phyloP scores from a whole-genome alignment of 2,797 vertebrate genomes.

The Lutjanus argentimaculatus region DNA sequence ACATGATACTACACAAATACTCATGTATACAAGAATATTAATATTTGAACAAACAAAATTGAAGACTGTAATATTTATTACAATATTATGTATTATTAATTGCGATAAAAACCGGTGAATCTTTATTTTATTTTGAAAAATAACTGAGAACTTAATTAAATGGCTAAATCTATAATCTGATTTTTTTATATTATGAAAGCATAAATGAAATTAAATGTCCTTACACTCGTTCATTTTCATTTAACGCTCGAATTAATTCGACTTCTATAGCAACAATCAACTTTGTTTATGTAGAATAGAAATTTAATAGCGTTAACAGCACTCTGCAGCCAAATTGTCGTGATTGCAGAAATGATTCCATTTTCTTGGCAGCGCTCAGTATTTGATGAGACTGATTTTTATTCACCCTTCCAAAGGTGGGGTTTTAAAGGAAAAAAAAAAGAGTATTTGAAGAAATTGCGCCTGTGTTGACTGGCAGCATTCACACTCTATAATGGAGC shows the following conservation, averaged over 20 bases:
- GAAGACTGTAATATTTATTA: not conserved
- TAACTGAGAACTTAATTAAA: not conserved
- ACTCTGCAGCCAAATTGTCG: constrained; percentile 94
- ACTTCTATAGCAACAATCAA: constrained; percentile 89
- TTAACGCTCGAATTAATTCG: constrained; percentile 63
- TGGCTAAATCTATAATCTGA: constrained; percentile 1
- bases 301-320: constrained; percentile 98
- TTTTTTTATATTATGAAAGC: constrained; percentile 7
- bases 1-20: constrained; percentile 21
- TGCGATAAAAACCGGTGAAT: not conserved
- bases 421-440: constrained; percentile 89
- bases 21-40: constrained; percentile 15
- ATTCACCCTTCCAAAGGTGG: constrained; percentile 96
- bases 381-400: constrained; percentile 98
- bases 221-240: constrained; percentile 49
- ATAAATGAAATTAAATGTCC: constrained; percentile 26
- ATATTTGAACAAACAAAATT: not conserved
- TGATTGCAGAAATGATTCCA: constrained; percentile 98
- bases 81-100: not conserved
- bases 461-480: constrained; percentile 97
- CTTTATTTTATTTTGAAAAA: not conserved
- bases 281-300: constrained; percentile 96
- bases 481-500: constrained; percentile 98
- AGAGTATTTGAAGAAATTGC: constrained; percentile 97
- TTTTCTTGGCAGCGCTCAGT: constrained; percentile 93